These are phyloP conservation scores for Leptoteleia sp. DNA, from an alignment of 1,140 invertebrate species.

Conservation along the genomic window DNA sequence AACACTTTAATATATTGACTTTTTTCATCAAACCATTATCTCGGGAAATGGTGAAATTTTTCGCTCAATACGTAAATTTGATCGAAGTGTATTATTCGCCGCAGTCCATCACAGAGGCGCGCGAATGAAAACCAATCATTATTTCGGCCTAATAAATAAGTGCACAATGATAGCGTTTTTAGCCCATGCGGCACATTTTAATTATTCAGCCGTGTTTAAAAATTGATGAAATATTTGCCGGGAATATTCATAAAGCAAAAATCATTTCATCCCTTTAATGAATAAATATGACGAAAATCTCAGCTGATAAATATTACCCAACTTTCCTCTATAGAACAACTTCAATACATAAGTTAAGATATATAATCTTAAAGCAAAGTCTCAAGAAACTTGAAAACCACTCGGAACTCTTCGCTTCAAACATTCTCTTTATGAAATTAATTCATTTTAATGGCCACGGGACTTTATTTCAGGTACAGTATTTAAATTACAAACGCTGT, in stretches of 20 bases:
- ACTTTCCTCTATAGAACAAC: slow-evolving; percentile 41
- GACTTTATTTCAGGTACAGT: slow-evolving; percentile 30
- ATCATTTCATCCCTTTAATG: slow-evolving; percentile 33
- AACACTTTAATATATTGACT: too few relatives aligned
- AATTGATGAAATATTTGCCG: slow-evolving; percentile 17
- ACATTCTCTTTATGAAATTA: slow-evolving; percentile 38
- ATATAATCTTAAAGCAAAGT: slow-evolving; percentile 42
- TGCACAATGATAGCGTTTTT: slow-evolving; percentile 22
- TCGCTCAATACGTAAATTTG: too few relatives aligned
- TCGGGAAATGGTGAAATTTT: too few relatives aligned
- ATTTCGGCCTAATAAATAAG: slow-evolving; percentile 34
- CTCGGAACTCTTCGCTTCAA: slow-evolving; percentile 16
- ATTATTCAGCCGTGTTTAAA: slow-evolving; percentile 17
- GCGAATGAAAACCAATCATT: slow-evolving; percentile 29
- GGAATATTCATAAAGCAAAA: slow-evolving; percentile 43
- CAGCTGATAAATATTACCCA: slow-evolving; percentile 33
- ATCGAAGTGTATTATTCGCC: slow-evolving; percentile 35
- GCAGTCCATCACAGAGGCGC: neutral
- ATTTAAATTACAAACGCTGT: slow-evolving; percentile 33
- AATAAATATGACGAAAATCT: slow-evolving; percentile 44
- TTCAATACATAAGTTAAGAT: slow-evolving; percentile 50
- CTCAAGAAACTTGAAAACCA: slow-evolving; percentile 37
- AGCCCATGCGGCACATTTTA: neutral
- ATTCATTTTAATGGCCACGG: slow-evolving; percentile 35
- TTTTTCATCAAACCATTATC: too few relatives aligned